phyloP scores from a whole-genome alignment of 1,140 invertebrate species.

The Pinna nobilis region DNA sequence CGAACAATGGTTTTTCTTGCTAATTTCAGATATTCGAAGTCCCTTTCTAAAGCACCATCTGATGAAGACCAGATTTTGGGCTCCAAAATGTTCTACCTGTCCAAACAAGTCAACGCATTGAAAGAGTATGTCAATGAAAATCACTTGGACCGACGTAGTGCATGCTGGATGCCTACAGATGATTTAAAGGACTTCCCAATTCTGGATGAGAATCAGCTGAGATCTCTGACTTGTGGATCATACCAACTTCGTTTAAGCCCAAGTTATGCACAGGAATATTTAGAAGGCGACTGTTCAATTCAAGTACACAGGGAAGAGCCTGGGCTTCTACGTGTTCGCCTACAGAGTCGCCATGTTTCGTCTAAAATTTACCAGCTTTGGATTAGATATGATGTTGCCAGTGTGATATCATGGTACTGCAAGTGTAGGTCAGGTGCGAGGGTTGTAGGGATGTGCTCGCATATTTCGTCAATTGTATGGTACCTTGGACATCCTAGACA shows the following conservation, averaged over 20 bases:
- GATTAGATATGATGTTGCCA: neutral
- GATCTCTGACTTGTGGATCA: conserved; percentile 21
- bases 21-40: no score
- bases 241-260: conserved; percentile 24
- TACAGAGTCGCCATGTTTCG: conserved; percentile 24
- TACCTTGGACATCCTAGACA: conserved; percentile 13
- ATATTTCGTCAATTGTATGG: conserved; percentile 9
- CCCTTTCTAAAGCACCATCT: no score
- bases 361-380: conserved; percentile 10
- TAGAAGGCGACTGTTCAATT: conserved; percentile 3
- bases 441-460: conserved; percentile 29
- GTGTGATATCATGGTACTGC: conserved; percentile 25
- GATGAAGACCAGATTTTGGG: no score
- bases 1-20: no score
- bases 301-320: conserved; percentile 1
- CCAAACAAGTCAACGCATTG: no score
- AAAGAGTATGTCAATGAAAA: no score
- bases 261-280: conserved; percentile 19
- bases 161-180: neutral
- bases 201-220: conserved; percentile 3
- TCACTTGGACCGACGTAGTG: no score
- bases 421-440: conserved; percentile 8
- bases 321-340: neutral
- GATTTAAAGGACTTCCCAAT: conserved; percentile 21
- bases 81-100: no score